Percentiles rank a stretch among this genome's conserved stretches.
These are phyloP conservation scores for Chirona hameri DNA, from an alignment of 2,888 invertebrate species.

Conservation along the genomic window DNA sequence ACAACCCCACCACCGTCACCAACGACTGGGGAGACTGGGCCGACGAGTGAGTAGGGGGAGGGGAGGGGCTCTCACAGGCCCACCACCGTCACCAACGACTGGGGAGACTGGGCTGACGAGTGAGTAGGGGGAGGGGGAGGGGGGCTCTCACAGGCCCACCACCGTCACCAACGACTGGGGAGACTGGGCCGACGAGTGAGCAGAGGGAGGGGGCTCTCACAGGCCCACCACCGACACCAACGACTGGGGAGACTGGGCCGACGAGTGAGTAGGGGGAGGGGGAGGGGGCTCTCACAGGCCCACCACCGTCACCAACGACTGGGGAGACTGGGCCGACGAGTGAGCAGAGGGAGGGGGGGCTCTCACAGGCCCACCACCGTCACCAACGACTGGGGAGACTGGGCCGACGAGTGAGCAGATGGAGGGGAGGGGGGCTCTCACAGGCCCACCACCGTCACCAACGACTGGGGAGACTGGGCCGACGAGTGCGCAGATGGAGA, in stretches of 20 bases:
- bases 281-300: not conserved
- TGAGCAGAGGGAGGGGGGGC: not conserved
- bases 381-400: not conserved
- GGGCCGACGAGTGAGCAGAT: not conserved
- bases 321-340: not conserved
- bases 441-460: not conserved
- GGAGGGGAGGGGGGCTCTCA: too few relatives aligned
- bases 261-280: not conserved
- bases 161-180: not conserved
- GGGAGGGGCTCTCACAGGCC: not conserved
- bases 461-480: not conserved
- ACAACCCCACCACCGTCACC: not conserved
- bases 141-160: not conserved
- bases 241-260: not conserved
- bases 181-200: not conserved
- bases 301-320: not conserved
- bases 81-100: not conserved
- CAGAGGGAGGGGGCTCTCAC: too few relatives aligned
- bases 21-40: not conserved
- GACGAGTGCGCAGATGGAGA: not conserved
- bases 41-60: not conserved
- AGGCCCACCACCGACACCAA: not conserved
- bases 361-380: not conserved
- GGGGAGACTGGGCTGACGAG: not conserved
- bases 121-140: not conserved